These are phyloP conservation scores for Mythimna vitellina DNA, from an alignment of 2,888 invertebrate genomes.

Conservation along the genomic window DNA sequence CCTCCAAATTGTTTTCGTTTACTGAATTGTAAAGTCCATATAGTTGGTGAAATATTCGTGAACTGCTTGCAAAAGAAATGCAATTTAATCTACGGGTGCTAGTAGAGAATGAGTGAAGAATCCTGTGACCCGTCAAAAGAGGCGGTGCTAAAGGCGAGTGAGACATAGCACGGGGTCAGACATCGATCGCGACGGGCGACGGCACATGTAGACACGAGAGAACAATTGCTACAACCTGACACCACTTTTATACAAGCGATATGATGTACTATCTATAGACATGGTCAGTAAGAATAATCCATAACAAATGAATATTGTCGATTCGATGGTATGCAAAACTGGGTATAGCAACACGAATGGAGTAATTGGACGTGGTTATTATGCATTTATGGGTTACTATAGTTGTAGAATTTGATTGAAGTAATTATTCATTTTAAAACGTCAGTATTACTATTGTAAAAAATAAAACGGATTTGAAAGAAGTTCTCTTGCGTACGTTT, in stretches of 20 bases:
- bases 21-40: slow-evolving; percentile 3
- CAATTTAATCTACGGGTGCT: slow-evolving; percentile 52
- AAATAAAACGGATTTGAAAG: not conserved
- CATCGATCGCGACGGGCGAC: slow-evolving; percentile 81
- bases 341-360: slow-evolving; percentile 44
- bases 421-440: slow-evolving; percentile 7
- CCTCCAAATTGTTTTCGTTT: slow-evolving; percentile 10
- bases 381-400: slow-evolving; percentile 42
- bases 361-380: slow-evolving; percentile 46
- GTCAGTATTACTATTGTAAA: not conserved
- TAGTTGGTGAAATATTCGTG: not conserved
- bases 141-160: slow-evolving; percentile 78
- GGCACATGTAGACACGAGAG: slow-evolving; percentile 71
- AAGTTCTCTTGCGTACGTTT: not conserved
- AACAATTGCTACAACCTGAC: slow-evolving; percentile 74
- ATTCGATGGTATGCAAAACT: slow-evolving; percentile 60
- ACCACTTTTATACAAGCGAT: slow-evolving; percentile 62
- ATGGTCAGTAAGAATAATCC: slow-evolving; percentile 58
- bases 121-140: slow-evolving; percentile 76
- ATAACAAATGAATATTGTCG: slow-evolving; percentile 63
- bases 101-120: slow-evolving; percentile 56
- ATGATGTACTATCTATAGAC: slow-evolving; percentile 51
- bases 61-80: slow-evolving; percentile 30
- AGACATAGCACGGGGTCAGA: slow-evolving; percentile 84
- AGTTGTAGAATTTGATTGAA: slow-evolving; percentile 49